Evolutionary conservation across 1,140 invertebrate species (phyloP).

Genomic region (Lordiphosa mommai): DNA sequence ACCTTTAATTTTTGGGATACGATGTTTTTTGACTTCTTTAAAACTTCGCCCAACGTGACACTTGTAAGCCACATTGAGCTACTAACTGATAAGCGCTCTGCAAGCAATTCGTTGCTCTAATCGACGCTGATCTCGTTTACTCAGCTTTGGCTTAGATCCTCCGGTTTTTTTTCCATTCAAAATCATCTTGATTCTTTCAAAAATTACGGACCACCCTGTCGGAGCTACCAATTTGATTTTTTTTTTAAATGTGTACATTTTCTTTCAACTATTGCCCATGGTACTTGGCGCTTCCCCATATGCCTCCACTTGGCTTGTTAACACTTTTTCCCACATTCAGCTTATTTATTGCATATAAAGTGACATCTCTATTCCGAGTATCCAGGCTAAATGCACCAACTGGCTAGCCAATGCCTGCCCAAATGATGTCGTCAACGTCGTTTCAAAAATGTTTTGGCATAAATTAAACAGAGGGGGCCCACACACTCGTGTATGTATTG

Average conservation of each 20-base stretch:
- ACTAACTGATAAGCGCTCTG: too few relatives aligned
- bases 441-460: conserved; percentile 67
- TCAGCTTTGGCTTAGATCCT: too few relatives aligned
- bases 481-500: conserved; percentile 39
- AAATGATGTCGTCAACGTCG: conserved; percentile 74
- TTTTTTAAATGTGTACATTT: not conserved
- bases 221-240: too few relatives aligned
- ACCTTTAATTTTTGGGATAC: too few relatives aligned
- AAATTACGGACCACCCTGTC: too few relatives aligned
- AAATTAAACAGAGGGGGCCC: conserved; percentile 71
- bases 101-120: too few relatives aligned
- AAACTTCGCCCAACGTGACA: too few relatives aligned
- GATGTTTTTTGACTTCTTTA: too few relatives aligned
- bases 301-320: conserved; percentile 46
- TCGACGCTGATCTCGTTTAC: too few relatives aligned
- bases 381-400: conserved; percentile 21
- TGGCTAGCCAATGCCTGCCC: conserved; percentile 12
- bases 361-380: conserved; percentile 51
- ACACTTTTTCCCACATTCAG: conserved; percentile 62
- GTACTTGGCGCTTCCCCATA: not conserved
- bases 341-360: conserved; percentile 75
- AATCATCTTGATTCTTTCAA: too few relatives aligned
- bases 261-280: conserved; percentile 12
- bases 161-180: too few relatives aligned
- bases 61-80: too few relatives aligned